Evolutionary conservation across 2,888 invertebrate species (phyloP), one percentile per base, ranked within the genome.

Genomic region (Clanis bilineata): DNA sequence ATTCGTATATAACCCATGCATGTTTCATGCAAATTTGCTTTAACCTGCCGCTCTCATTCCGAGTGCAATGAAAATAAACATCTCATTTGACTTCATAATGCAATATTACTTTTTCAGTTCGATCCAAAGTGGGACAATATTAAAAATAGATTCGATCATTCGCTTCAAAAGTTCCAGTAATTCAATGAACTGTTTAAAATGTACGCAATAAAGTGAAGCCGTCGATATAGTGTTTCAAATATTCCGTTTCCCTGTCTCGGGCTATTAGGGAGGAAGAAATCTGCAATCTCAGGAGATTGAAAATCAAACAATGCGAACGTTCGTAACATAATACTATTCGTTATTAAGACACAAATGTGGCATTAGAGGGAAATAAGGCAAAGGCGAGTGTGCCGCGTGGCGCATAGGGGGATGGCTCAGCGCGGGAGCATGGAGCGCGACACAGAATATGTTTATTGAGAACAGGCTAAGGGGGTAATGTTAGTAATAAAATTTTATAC

Each of bases 401-500:
- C 68, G 51, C 61, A 57, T 62, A 28, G 57, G 45, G 58, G 55
- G 61, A 44, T n/a, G n/a, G n/a, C n/a, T n/a, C n/a, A n/a, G 51
- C 61, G 76, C 79, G 79, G 80, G 76, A 73, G 70, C 73, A 77
- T 71, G 12, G 44, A 22, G 44, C 44, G 78, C 79, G 82, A 83
- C 82, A 83, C 76, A 80, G 79, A 84, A 85, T 86, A 87, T 89
- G 85, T 89, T 88, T 89, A 85, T 85, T 86, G 79, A 76, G 83
- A 83, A 79, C 81, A 80, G 79, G 74, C 82, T 81, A 86, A 86
- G 85, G 85, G 85, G 86, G 87, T 90, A 86, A 87, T 83, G 87
- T 70, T 73, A 71, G 80, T 89, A 88, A 91, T 90, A 92, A 91
- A 90, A 90, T 91, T 90, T 91, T 88, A 90, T 88, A 85, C 84